These are phyloP conservation scores for Phaethon lepturus DNA, from an alignment of 2,113 vertebrate genomes.

Conservation along the genomic window DNA sequence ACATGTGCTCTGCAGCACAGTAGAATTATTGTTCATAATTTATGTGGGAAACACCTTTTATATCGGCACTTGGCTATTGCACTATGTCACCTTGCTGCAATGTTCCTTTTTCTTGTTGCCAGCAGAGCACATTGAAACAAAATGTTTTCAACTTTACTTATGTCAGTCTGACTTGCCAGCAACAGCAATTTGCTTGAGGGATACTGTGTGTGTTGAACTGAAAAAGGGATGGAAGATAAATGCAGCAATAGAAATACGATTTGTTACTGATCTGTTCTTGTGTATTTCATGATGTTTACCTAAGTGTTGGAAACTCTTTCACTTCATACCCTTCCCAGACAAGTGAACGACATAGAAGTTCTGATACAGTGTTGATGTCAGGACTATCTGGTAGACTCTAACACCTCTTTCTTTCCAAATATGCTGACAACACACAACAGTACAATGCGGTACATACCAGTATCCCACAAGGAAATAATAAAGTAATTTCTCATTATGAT, in stretches of 20 bases:
- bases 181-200: neutral
- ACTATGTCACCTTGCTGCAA: neutral
- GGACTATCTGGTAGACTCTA: neutral
- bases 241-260: neutral
- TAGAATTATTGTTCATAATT: neutral
- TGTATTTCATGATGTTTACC: neutral
- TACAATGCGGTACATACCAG: neutral
- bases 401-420: neutral
- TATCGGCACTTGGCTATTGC: neutral
- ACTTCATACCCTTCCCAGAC: neutral
- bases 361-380: fast-evolving
- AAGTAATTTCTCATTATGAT: neutral
- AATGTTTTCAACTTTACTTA: neutral
- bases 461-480: neutral
- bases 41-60: neutral
- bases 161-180: neutral
- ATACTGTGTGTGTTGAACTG: neutral
- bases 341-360: neutral
- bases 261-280: neutral
- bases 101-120: neutral
- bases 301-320: neutral
- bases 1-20: neutral
- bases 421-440: neutral
- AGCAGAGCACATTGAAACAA: neutral
- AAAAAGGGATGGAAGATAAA: neutral